phyloP scores from a whole-genome alignment of 2,113 vertebrate genomes.

The Carettochelys insculpta region DNA sequence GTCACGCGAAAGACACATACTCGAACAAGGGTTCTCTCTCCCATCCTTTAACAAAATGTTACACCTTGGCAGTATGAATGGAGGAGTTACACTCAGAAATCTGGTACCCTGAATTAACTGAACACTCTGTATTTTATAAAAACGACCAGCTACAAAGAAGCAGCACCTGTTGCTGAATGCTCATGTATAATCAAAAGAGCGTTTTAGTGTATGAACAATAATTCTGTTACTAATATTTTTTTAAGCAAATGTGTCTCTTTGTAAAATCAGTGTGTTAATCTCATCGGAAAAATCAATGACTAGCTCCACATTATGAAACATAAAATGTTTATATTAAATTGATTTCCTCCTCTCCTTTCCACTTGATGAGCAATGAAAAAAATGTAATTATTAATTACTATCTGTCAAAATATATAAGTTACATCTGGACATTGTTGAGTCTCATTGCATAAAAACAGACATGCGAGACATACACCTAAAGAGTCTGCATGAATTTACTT shows the following conservation, averaged over 20 bases:
- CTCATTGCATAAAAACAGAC: neutral
- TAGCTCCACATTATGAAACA: neutral
- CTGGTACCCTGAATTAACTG: neutral
- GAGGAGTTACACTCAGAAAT: neutral
- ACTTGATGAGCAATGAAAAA: neutral
- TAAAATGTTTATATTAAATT: neutral
- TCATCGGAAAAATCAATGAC: neutral
- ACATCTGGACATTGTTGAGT: neutral
- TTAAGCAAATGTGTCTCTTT: neutral
- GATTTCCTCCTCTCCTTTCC: neutral
- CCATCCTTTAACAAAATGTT: neutral
- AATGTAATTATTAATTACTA: neutral
- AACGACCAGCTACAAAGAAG: neutral
- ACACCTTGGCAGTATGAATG: fast-evolving
- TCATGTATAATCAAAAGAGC: neutral
- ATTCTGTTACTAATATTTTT: neutral
- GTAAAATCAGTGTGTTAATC: neutral
- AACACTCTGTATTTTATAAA: neutral
- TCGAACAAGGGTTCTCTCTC: neutral
- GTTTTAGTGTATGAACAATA: neutral
- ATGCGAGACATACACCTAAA: neutral
- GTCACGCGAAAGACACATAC: neutral
- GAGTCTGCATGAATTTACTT: neutral
- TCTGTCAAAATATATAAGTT: neutral
- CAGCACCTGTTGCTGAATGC: neutral